Percentiles rank a stretch among this genome's conserved stretches.
Conservation (phyloP, 1,140 invertebrate species). For the Dendroctonus ponderosae region DNA sequence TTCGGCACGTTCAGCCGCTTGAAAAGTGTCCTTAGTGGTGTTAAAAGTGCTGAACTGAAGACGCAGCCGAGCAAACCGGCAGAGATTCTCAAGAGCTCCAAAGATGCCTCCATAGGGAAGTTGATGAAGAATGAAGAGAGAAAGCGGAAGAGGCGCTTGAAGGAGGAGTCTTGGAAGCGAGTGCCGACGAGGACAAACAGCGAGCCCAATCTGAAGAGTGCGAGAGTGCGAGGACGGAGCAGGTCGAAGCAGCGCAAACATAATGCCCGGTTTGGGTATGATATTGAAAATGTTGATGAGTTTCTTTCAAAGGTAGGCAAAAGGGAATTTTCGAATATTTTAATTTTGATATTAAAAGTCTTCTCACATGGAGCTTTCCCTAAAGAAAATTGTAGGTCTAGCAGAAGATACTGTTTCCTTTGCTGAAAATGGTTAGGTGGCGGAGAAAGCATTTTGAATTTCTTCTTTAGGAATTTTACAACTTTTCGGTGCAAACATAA, state of each 20-base stretch:
- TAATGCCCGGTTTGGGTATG: constrained; percentile 65
- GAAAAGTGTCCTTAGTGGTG: constrained; percentile 16
- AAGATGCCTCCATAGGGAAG: no score
- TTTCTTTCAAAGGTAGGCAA: constrained; percentile 70
- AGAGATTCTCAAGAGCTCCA: background rate
- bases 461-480: no score
- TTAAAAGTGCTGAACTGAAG: constrained; percentile 1
- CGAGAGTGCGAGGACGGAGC: constrained; percentile 36
- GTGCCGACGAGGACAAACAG: constrained; percentile 42
- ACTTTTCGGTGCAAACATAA: no score
- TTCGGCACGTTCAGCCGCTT: background rate
- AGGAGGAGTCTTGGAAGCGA: no score
- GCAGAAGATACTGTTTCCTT: no score
- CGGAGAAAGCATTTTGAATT: no score
- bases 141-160: background rate
- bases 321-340: no score
- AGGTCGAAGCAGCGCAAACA: constrained; percentile 47
- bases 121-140: no score
- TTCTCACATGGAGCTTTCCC: no score
- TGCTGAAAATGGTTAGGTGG: no score
- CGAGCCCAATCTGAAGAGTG: constrained; percentile 43
- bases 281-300: constrained; percentile 70
- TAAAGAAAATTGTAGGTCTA: no score
- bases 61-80: background rate
- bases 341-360: background rate